phyloP scores from a whole-genome alignment of 2,797 vertebrate genomes.

The Merluccius polli region DNA sequence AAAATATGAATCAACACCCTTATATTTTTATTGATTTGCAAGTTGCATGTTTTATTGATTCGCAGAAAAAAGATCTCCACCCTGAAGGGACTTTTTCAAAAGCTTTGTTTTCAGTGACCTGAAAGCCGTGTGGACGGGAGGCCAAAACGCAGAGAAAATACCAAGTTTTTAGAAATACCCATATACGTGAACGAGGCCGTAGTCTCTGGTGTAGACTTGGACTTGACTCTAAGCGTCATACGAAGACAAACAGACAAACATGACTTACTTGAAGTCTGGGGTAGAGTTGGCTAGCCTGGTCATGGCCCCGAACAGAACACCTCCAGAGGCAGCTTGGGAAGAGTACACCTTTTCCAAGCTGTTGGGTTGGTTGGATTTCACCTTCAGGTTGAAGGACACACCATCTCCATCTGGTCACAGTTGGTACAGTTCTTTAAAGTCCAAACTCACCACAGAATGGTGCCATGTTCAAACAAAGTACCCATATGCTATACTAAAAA shows the following conservation, averaged over 20 bases:
- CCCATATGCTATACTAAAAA: neutral
- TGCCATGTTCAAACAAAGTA: neutral
- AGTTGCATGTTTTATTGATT: too few species aligned
- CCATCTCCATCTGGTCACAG: neutral
- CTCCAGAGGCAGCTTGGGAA: constrained; percentile 25
- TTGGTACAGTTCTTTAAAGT: neutral
- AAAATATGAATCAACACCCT: too few species aligned
- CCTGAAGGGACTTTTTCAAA: too few species aligned
- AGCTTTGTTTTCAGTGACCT: too few species aligned
- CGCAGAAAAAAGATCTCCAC: too few species aligned
- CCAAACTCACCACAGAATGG: neutral
- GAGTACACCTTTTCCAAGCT: constrained; percentile 15
- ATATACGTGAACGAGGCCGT: neutral
- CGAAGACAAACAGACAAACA: neutral
- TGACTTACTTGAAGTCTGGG: constrained; percentile 47
- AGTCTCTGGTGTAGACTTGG: neutral
- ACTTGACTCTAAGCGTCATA: neutral
- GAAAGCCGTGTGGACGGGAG: too few species aligned
- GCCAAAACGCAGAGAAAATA: too few species aligned
- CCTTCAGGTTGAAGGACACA: constrained; percentile 29
- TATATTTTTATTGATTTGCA: too few species aligned
- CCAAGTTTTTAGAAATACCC: too few species aligned
- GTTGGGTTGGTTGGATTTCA: constrained; percentile 28
- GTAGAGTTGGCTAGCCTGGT: constrained; percentile 28
- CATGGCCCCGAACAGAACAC: constrained; percentile 54